Percentiles rank a stretch among this genome's conserved stretches.
phyloP scores from a whole-genome alignment of 2,888 invertebrate species.

The Timema cristinae region DNA sequence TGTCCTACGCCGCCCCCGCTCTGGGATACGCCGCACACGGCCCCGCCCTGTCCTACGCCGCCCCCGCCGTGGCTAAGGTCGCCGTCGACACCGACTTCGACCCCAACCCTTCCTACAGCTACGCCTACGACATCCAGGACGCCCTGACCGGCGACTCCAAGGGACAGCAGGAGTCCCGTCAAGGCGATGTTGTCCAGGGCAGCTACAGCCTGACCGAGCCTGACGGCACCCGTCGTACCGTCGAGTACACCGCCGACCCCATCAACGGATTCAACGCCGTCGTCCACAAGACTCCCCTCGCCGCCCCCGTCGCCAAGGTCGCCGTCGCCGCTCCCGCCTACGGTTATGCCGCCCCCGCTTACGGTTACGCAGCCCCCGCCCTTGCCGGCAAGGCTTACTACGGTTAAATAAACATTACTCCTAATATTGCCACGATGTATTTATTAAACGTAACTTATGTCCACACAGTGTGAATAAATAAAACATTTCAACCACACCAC shows the following conservation, averaged over 20 bases:
- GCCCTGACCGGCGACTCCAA: slow-evolving; percentile 30
- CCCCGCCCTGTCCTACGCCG: neutral
- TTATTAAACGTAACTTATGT: too few relatives aligned
- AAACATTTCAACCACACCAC: too few relatives aligned
- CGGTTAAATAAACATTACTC: neutral
- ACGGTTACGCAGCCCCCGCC: slow-evolving; percentile 26
- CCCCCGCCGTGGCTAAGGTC: slow-evolving; percentile 9
- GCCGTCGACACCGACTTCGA: slow-evolving; percentile 28
- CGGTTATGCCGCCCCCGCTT: slow-evolving; percentile 19
- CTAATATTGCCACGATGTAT: too few relatives aligned
- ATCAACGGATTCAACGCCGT: slow-evolving; percentile 32
- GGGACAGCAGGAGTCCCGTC: slow-evolving; percentile 26
- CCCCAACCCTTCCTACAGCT: slow-evolving; percentile 30
- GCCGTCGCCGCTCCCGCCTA: slow-evolving; percentile 23
- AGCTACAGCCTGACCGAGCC: slow-evolving; percentile 28
- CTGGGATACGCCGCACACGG: too few relatives aligned
- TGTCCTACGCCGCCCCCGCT: slow-evolving; percentile 23
- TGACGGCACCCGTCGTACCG: slow-evolving; percentile 29
- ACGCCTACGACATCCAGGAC: slow-evolving; percentile 29
- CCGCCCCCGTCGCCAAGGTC: slow-evolving; percentile 19
- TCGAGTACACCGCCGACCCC: slow-evolving; percentile 30
- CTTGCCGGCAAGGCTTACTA: neutral
- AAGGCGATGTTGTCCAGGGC: slow-evolving; percentile 28
- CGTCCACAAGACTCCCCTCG: slow-evolving; percentile 24
- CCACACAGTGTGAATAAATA: too few relatives aligned